Conservation (phyloP, 2,113 vertebrate genomes). For the Nesospiza acunhae region DNA sequence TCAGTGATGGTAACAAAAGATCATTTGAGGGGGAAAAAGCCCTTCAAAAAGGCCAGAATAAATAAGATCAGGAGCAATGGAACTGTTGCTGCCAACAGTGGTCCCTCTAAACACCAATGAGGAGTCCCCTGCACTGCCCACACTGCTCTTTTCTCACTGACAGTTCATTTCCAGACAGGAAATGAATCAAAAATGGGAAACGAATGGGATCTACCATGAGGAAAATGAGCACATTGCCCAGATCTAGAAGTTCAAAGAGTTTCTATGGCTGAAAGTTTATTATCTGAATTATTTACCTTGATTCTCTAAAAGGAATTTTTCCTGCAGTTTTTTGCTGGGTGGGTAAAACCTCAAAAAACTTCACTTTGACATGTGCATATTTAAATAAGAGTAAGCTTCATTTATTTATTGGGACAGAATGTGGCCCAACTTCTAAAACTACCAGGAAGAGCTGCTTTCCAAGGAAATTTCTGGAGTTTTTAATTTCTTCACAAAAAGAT, state of each 20-base stretch:
- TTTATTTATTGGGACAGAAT: background rate
- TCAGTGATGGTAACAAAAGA: background rate
- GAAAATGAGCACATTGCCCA: background rate
- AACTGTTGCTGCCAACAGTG: fast-evolving
- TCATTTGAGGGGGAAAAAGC: fast-evolving
- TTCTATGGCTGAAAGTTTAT: background rate
- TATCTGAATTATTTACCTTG: background rate
- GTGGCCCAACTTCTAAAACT: background rate
- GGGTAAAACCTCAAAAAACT: background rate
- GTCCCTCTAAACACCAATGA: background rate
- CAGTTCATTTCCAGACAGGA: background rate
- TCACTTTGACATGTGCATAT: background rate
- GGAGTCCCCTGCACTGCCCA: background rate
- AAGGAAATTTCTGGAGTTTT: background rate
- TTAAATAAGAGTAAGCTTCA: background rate
- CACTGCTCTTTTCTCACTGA: no score
- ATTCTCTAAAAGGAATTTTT: background rate
- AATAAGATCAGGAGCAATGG: fast-evolving
- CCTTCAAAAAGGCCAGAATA: background rate
- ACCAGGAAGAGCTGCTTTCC: background rate
- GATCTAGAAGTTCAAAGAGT: background rate
- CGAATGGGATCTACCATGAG: background rate
- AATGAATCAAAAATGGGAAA: background rate
- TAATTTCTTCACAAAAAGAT: background rate
- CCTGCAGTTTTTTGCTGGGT: background rate